Evolutionary conservation across 2,797 vertebrate species (phyloP).

Genomic region (Clarias platycephalus): DNA sequence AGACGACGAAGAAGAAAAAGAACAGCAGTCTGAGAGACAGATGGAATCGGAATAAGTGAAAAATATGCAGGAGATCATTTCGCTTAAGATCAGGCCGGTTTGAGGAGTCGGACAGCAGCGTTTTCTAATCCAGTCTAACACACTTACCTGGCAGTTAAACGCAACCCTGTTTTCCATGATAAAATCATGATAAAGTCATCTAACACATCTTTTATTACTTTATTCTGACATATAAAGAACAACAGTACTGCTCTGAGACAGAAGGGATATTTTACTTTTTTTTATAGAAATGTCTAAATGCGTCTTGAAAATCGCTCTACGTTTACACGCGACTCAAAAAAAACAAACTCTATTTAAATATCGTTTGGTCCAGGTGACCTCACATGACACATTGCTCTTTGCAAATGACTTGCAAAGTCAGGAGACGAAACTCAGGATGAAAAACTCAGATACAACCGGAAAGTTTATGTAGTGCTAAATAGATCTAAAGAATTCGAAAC

Average conservation of each 20-base stretch:
- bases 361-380: neutral
- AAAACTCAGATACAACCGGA: too few species aligned
- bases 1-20: neutral
- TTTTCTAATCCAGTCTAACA: neutral
- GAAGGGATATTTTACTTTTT: neutral
- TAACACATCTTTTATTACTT: neutral
- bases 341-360: neutral
- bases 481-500: too few species aligned
- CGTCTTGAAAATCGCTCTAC: neutral
- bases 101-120: neutral
- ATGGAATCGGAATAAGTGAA: slow-evolving; percentile 34
- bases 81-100: too few species aligned
- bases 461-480: too few species aligned
- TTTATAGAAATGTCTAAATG: too few species aligned
- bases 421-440: neutral
- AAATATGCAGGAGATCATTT: neutral
- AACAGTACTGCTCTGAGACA: neutral
- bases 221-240: neutral
- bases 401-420: neutral
- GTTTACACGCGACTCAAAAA: neutral
- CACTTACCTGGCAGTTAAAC: neutral
- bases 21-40: slow-evolving; percentile 60
- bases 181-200: neutral
- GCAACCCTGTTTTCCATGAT: neutral
- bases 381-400: neutral